Conservation (phyloP, 2,888 invertebrate genomes). For the Dicycla oo region DNA sequence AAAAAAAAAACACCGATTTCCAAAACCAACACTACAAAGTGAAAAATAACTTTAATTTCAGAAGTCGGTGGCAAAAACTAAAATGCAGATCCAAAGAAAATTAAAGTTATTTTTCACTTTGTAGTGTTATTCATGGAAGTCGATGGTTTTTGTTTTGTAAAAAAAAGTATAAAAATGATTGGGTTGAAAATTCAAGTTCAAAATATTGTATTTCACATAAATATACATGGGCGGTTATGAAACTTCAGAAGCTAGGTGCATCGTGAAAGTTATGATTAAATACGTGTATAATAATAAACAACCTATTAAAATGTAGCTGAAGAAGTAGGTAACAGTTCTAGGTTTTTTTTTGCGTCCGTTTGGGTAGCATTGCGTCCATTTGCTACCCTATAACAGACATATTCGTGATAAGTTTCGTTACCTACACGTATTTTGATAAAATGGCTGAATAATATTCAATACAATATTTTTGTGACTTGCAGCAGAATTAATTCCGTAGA, state of each 20-base stretch:
- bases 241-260: background rate
- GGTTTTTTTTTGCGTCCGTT: too few species aligned
- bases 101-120: too few species aligned
- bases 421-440: background rate
- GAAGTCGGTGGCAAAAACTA: too few species aligned
- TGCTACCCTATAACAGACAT: background rate
- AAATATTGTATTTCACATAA: background rate
- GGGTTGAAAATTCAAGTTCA: background rate
- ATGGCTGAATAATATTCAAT: background rate
- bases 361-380: too few species aligned
- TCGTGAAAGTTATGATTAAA: background rate
- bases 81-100: too few species aligned
- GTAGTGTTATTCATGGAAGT: too few species aligned
- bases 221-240: background rate
- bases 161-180: background rate
- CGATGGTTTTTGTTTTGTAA: too few species aligned
- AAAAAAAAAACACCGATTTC: too few species aligned
- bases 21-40: too few species aligned
- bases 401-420: background rate
- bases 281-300: too few species aligned
- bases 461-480: background rate
- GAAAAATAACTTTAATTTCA: too few species aligned
- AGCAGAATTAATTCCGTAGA: background rate
- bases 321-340: too few species aligned
- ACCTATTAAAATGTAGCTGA: background rate